These are phyloP conservation scores for Cheilosia soror DNA, from an alignment of 2,888 invertebrate species.

Conservation along the genomic window DNA sequence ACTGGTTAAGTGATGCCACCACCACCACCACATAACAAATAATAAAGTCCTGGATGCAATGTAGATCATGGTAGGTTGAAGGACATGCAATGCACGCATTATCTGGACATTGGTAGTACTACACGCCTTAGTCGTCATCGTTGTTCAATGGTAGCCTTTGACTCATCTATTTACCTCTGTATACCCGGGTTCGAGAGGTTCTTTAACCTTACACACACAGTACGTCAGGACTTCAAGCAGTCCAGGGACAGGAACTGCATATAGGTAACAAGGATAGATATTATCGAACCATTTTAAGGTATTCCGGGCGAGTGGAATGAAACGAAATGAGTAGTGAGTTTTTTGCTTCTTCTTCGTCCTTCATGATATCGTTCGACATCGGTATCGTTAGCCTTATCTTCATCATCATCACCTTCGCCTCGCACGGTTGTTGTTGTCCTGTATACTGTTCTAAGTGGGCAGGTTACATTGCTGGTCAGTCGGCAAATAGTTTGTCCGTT, in stretches of 20 bases:
- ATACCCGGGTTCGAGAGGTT: slow-evolving; percentile 25
- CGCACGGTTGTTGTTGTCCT: slow-evolving; percentile 15
- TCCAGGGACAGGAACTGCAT: slow-evolving; percentile 42
- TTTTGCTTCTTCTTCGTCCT: slow-evolving; percentile 35
- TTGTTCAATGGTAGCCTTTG: slow-evolving; percentile 37
- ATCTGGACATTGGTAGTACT: slow-evolving; percentile 12
- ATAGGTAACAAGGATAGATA: slow-evolving; percentile 70
- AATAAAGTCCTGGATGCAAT: slow-evolving; percentile 30
- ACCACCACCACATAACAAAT: slow-evolving; percentile 48
- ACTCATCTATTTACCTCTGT: slow-evolving; percentile 39
- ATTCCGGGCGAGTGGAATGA: slow-evolving; percentile 36
- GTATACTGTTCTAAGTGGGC: background rate
- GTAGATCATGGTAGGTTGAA: slow-evolving; percentile 20
- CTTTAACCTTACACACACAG: slow-evolving; percentile 55
- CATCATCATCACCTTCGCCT: slow-evolving; percentile 35
- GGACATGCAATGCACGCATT: slow-evolving; percentile 62
- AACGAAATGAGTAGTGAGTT: slow-evolving; percentile 45
- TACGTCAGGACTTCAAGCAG: slow-evolving; percentile 27
- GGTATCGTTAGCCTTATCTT: slow-evolving; percentile 54
- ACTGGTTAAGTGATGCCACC: slow-evolving; percentile 55
- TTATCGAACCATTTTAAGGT: slow-evolving; percentile 49
- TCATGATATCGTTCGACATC: slow-evolving; percentile 58
- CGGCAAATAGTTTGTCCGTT: slow-evolving; percentile 10
- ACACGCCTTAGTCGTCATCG: slow-evolving; percentile 19
- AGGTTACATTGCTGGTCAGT: slow-evolving; percentile 36